Conservation (phyloP, 2,888 invertebrate genomes). For the Sphaerophoria taeniata region DNA sequence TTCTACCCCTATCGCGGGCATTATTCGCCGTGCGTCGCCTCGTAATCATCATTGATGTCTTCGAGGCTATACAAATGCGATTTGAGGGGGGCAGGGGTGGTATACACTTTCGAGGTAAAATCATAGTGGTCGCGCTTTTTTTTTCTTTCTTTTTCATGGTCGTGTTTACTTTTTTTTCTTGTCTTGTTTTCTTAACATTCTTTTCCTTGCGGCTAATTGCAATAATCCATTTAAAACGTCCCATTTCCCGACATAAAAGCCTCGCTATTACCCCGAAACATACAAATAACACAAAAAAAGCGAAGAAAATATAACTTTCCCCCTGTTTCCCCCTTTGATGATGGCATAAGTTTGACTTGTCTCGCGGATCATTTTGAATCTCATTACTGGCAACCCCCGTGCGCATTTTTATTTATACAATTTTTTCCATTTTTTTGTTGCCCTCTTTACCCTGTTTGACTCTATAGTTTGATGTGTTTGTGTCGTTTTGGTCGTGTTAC, state of each 20-base stretch:
- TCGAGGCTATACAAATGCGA: background rate
- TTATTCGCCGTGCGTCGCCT: background rate
- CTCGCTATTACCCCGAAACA: slow-evolving; percentile 60
- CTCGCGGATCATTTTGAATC: slow-evolving; percentile 73
- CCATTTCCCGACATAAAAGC: slow-evolving; percentile 76
- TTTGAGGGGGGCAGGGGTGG: background rate
- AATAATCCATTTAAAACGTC: slow-evolving; percentile 82
- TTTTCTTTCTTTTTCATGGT: slow-evolving; percentile 34
- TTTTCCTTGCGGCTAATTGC: slow-evolving; percentile 80
- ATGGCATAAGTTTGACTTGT: slow-evolving; percentile 58
- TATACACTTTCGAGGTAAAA: background rate
- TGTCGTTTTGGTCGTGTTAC: slow-evolving; percentile 3
- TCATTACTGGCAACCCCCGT: slow-evolving; percentile 69
- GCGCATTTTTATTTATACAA: slow-evolving; percentile 63
- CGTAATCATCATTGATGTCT: slow-evolving; percentile 29
- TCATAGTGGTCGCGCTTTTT: slow-evolving; percentile 24
- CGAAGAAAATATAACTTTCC: slow-evolving; percentile 14
- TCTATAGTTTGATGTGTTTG: background rate
- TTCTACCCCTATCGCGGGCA: slow-evolving; percentile 68
- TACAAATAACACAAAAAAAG: slow-evolving; percentile 5
- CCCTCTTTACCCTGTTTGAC: slow-evolving; percentile 8
- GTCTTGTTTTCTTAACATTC: slow-evolving; percentile 55
- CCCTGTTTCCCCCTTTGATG: background rate
- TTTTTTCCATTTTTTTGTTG: slow-evolving; percentile 32
- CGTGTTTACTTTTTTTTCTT: slow-evolving; percentile 20